Evolutionary conservation across 2,797 vertebrate species (phyloP).

Genomic region (Pangasius sanitwongsei): DNA sequence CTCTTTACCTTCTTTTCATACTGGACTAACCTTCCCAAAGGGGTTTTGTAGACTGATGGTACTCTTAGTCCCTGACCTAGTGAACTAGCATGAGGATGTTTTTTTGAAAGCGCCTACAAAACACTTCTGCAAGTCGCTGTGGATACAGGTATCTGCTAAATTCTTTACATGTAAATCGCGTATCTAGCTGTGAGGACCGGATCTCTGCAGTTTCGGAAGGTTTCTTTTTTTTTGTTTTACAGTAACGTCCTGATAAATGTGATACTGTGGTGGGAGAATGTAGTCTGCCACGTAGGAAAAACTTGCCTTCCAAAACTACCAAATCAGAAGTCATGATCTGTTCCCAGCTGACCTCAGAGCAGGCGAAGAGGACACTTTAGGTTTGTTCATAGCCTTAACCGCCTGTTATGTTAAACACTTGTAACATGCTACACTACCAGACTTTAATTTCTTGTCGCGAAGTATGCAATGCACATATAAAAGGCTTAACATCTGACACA

Average conservation of each 20-base stretch:
- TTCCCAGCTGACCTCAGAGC: too few relatives aligned
- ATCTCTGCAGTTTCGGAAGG: too few relatives aligned
- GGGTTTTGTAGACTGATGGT: neutral
- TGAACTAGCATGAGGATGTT: too few relatives aligned
- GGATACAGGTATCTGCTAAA: too few relatives aligned
- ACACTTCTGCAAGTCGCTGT: too few relatives aligned
- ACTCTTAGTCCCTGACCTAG: neutral
- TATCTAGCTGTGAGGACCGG: neutral
- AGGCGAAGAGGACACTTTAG: neutral
- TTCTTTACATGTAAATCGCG: neutral
- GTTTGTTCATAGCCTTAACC: neutral
- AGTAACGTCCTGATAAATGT: too few relatives aligned
- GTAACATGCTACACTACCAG: too few relatives aligned
- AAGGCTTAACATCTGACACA: neutral
- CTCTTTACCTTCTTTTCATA: neutral
- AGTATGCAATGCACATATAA: neutral
- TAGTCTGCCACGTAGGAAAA: neutral
- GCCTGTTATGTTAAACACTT: too few relatives aligned
- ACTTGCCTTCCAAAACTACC: too few relatives aligned
- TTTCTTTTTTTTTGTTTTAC: too few relatives aligned
- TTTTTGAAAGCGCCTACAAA: too few relatives aligned
- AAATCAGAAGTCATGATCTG: too few relatives aligned
- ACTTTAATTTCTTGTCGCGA: neutral
- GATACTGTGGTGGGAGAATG: neutral
- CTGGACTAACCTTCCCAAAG: neutral